Percentiles rank a stretch among this genome's conserved stretches.
Conservation (phyloP, 2,888 invertebrate genomes). For the Amphipoea oculea region DNA sequence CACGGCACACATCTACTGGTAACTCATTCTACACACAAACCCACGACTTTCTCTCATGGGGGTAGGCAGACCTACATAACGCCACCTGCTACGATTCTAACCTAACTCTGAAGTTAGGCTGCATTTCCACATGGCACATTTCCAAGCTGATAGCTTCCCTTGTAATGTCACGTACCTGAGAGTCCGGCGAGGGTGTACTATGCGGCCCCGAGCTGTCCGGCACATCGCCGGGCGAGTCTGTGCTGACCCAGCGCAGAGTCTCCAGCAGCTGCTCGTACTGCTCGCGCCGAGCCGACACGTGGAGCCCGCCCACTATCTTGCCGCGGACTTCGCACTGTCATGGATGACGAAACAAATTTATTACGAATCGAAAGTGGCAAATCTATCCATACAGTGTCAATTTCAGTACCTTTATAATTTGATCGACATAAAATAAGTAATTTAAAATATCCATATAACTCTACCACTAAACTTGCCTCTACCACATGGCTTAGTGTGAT, state of each 20-base stretch:
- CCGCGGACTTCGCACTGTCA: conserved; percentile 92
- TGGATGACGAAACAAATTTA: background rate
- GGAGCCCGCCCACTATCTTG: conserved; percentile 95
- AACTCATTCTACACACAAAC: background rate
- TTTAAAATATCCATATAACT: background rate
- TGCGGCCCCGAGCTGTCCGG: conserved; percentile 25
- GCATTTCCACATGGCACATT: background rate
- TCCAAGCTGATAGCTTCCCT: too few relatives aligned
- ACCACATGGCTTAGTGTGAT: background rate
- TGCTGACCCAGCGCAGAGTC: conserved; percentile 87
- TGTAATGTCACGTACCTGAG: conserved; percentile 21
- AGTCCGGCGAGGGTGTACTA: background rate
- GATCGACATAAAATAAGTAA: background rate
- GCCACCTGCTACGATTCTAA: too few relatives aligned
- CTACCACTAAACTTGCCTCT: background rate
- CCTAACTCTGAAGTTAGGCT: background rate
- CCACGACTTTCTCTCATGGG: background rate
- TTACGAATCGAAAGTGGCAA: background rate
- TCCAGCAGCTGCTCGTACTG: conserved; percentile 98
- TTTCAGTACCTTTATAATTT: background rate
- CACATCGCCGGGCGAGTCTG: conserved; percentile 62
- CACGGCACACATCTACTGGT: background rate
- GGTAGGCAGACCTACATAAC: too few relatives aligned
- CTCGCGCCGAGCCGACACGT: conserved; percentile 95
- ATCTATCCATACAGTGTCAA: background rate